Evolutionary conservation across 30 jellyfish, hydroid and myxozoan species (phyloP).

Genomic region (Aurelia sp.): DNA sequence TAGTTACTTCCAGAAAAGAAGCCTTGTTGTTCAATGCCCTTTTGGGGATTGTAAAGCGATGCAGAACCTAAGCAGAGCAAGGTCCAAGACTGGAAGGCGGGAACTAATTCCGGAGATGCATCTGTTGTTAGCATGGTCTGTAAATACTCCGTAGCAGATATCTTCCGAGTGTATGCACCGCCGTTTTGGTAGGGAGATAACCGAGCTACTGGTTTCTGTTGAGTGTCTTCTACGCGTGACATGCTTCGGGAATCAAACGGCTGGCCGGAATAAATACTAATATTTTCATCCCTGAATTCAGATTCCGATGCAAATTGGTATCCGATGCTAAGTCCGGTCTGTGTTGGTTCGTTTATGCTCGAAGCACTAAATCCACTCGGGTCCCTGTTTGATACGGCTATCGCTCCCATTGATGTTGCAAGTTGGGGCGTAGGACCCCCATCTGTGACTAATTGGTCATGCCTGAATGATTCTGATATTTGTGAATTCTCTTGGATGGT

Average conservation of each 20-base stretch:
- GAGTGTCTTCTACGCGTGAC: conserved; percentile 13
- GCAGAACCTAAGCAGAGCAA: conserved; percentile 93
- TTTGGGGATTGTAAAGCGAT: conserved; percentile 70
- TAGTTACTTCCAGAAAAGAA: conserved; percentile 94
- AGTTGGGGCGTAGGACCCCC: conserved; percentile 14
- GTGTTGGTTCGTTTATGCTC: conserved; percentile 49
- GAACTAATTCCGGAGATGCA: conserved; percentile 64
- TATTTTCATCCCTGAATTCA: conserved; percentile 30
- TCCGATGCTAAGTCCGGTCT: conserved; percentile 60
- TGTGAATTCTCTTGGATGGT: conserved; percentile 17
- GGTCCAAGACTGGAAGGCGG: conserved; percentile 93
- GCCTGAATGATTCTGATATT: neutral
- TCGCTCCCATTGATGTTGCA: conserved; percentile 20
- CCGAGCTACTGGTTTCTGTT: neutral
- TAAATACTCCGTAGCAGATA: conserved; percentile 37
- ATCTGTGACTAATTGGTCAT: conserved; percentile 14
- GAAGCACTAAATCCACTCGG: conserved; percentile 30
- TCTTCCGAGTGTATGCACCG: neutral
- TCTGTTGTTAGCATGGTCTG: conserved; percentile 75
- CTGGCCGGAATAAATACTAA: conserved; percentile 26
- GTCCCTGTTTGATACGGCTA: conserved; percentile 37
- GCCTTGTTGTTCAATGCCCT: conserved; percentile 93
- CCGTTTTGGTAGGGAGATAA: neutral
- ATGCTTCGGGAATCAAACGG: conserved; percentile 27
- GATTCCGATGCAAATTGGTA: conserved; percentile 41